Percentiles rank a stretch among this genome's conserved stretches.
Evolutionary conservation across 2,888 invertebrate genomes (phyloP).

Genomic region (Carterocephalus palaemon): DNA sequence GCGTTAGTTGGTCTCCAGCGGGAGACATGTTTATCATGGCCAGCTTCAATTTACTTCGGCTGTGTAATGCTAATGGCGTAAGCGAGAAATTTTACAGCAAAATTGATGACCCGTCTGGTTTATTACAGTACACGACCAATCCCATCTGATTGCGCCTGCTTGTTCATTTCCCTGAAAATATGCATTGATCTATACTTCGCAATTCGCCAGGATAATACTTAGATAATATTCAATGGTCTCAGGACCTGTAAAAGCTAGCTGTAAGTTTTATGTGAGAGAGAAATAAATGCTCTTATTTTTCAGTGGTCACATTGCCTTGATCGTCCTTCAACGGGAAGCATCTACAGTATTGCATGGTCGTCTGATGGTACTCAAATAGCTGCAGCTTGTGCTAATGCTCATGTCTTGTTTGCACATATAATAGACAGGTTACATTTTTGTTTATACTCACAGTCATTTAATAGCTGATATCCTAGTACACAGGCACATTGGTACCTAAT

Average conservation of each 20-base stretch:
- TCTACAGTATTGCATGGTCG: conserved; percentile 95
- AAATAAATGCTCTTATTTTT: too few relatives aligned
- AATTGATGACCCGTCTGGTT: too few relatives aligned
- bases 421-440: conserved; percentile 83
- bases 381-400: conserved; percentile 95
- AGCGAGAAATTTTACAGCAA: too few relatives aligned
- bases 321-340: conserved; percentile 92
- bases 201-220: too few relatives aligned
- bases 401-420: conserved; percentile 93
- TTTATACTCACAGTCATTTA: conserved; percentile 2
- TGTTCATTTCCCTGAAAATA: too few relatives aligned
- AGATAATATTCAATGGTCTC: too few relatives aligned
- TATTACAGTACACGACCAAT: too few relatives aligned
- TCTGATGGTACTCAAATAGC: conserved; percentile 97
- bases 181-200: too few relatives aligned
- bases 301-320: conserved; percentile 97
- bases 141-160: too few relatives aligned
- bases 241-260: too few relatives aligned
- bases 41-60: conserved; percentile 92
- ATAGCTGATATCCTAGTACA: neutral
- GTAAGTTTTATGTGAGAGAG: too few relatives aligned
- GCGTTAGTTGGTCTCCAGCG: conserved; percentile 93
- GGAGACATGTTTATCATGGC: conserved; percentile 96
- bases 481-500: too few relatives aligned
- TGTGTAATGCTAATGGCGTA: conserved; percentile 97